Evolutionary conservation across 92 coral and sea anemone genomes (phyloP), one percentile per base, ranked within the genome.

Genomic region (Phenganax subtilis): DNA sequence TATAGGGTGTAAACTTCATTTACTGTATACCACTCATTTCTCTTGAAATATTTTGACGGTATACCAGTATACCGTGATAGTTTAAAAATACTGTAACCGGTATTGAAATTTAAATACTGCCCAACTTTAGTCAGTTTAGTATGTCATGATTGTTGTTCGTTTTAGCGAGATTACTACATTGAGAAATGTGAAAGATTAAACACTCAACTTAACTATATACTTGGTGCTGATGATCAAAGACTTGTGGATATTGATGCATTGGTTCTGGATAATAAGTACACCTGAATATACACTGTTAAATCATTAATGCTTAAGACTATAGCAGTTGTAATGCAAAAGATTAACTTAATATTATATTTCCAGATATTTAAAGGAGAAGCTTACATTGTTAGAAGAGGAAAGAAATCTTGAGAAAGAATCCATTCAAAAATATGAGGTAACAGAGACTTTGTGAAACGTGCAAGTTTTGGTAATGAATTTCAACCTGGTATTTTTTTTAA

Each of bases 141-240:
- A n/a, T 8, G 12, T 6, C 6, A 9, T 20, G 9, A 64, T 64
- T 64, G 73, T 6, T 31, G 57, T 51, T 72, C 17, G 1, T 54
- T 75, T 29, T 68, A 94, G 97, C 82, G 97, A 57, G 98, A 94
- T 70, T 94, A 92, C 63, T 92, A 85, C 64, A 87, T 91, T 51
- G 98, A 94, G 80, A 94, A 92, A 77, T 85, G 89, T 28, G 97
- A 90, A 61, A 91, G 98, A 27, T 90, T 94, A 58, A 94, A 94
- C 81, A 92, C 89, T 11, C 98, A 94, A 84, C 91, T 94, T 15
- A 94, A 94, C 84, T 94, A 86, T 62, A 94, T 94, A 75, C 90
- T 94, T 37, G 97, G 98, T 44, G 98, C 96, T 81, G 98, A 94
- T 85, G 98, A 94, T 76, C 84, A 90, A 75, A 80, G 98, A 54